A percentile compares a stretch with the other conserved stretches of the same genome.
phyloP scores from a whole-genome alignment of 2,797 vertebrate species.

The Myripristis jacobus region DNA sequence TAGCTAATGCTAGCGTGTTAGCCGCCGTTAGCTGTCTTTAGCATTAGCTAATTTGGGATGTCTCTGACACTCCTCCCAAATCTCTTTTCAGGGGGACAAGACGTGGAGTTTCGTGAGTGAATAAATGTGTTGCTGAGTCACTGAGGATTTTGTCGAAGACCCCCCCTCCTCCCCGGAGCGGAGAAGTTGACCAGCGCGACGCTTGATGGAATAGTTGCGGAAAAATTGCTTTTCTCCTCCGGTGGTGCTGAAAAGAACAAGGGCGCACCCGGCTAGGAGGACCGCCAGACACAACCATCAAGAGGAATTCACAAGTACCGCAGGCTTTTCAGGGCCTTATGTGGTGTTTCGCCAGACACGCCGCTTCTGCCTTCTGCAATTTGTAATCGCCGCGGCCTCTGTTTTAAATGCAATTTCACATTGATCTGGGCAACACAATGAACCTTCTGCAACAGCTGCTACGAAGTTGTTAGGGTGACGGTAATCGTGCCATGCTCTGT shows the following conservation, averaged over 20 bases:
- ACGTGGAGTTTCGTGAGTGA: conserved; percentile 68
- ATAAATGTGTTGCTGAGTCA: conserved; percentile 68
- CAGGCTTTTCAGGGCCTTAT: conserved; percentile 63
- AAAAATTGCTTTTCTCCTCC: conserved; percentile 67
- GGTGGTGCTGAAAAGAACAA: conserved; percentile 73
- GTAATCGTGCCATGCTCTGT: conserved; percentile 68
- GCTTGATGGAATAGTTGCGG: conserved; percentile 68
- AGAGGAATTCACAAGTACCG: conserved; percentile 70
- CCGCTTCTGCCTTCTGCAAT: neutral
- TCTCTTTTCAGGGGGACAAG: conserved; percentile 80
- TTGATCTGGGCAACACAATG: conserved; percentile 58
- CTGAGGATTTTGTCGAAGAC: conserved; percentile 36
- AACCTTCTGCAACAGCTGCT: conserved; percentile 64
- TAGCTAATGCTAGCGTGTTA: conserved; percentile 68
- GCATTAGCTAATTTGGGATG: conserved; percentile 74
- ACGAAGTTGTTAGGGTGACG: conserved; percentile 61
- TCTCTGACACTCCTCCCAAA: conserved; percentile 80
- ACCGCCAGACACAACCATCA: conserved; percentile 67
- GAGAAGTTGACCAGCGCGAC: conserved; percentile 48
- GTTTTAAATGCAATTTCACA: conserved; percentile 26
- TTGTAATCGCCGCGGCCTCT: conserved; percentile 20
- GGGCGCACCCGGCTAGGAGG: conserved; percentile 77
- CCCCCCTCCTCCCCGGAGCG: conserved; percentile 7
- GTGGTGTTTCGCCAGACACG: neutral
- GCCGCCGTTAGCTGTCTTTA: conserved; percentile 67